These are phyloP conservation scores for Phrynocephalus forsythii DNA, from an alignment of 2,797 vertebrate genomes.

Conservation along the genomic window DNA sequence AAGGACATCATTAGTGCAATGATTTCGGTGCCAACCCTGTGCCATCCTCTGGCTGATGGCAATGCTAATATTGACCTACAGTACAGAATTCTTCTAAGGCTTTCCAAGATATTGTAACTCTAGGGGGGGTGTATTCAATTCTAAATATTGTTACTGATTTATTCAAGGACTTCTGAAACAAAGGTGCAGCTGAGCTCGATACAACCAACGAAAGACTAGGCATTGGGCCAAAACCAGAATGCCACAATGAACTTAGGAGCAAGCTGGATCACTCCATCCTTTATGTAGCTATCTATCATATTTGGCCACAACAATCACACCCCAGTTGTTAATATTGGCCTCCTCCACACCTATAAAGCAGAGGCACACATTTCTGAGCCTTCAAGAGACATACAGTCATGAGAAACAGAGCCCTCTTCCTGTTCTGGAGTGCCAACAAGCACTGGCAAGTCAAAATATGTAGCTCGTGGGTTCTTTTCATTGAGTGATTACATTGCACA, in stretches of 20 bases:
- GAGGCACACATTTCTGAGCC: neutral
- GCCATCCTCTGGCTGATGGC: neutral
- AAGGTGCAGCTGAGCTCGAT: neutral
- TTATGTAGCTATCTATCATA: neutral
- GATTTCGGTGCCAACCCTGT: neutral
- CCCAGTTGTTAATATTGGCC: neutral
- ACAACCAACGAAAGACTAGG: neutral
- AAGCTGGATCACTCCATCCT: neutral
- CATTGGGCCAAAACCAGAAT: neutral
- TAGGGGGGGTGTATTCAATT: neutral
- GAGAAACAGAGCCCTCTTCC: neutral
- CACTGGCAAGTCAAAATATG: neutral
- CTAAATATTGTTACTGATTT: neutral
- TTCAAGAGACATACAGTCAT: neutral
- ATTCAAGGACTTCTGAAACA: neutral
- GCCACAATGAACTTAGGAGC: neutral
- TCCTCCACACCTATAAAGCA: neutral
- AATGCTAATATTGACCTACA: too few species aligned
- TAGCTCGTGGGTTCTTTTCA: neutral
- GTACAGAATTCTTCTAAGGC: too few species aligned
- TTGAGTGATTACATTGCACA: neutral
- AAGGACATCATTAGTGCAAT: neutral
- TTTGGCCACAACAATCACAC: neutral
- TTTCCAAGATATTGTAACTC: neutral
- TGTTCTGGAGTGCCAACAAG: neutral